Percentiles rank a stretch among this genome's conserved stretches.
phyloP scores from a whole-genome alignment of 1,140 invertebrate genomes.

The Physella acuta region DNA sequence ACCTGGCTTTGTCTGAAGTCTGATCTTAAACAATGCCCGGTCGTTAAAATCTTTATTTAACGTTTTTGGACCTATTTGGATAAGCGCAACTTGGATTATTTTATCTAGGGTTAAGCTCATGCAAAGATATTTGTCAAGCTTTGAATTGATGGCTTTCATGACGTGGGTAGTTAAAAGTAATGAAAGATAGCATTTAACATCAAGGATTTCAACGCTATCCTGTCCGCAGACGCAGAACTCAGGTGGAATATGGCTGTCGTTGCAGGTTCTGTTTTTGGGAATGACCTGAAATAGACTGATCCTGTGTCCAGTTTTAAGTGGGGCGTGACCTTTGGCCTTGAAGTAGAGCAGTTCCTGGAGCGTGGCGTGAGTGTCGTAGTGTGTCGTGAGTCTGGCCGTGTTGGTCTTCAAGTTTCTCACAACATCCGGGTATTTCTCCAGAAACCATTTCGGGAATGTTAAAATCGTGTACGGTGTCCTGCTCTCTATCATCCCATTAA shows the following conservation, averaged over 20 bases:
- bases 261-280: constrained; percentile 11
- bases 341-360: not conserved
- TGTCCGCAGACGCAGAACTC: constrained; percentile 2
- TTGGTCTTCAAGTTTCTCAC: not conserved
- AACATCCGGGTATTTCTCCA: constrained; percentile 11
- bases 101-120: not conserved
- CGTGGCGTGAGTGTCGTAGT: not conserved
- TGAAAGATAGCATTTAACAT: not conserved
- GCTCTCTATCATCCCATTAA: constrained; percentile 1
- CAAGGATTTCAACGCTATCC: not conserved
- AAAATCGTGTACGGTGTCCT: not conserved
- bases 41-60: not conserved
- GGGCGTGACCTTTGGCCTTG: not conserved
- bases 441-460: not conserved
- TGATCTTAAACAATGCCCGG: not conserved
- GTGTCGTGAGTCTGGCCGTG: not conserved
- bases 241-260: not conserved
- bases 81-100: not conserved
- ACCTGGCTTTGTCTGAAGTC: not conserved
- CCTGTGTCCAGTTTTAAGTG: not conserved
- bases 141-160: not conserved
- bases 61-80: too few relatives aligned
- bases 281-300: constrained; percentile 1
- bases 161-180: not conserved
- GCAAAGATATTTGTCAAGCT: not conserved